These are phyloP conservation scores for Chlorodrepanis virens DNA, from an alignment of 2,113 vertebrate species.

Conservation along the genomic window DNA sequence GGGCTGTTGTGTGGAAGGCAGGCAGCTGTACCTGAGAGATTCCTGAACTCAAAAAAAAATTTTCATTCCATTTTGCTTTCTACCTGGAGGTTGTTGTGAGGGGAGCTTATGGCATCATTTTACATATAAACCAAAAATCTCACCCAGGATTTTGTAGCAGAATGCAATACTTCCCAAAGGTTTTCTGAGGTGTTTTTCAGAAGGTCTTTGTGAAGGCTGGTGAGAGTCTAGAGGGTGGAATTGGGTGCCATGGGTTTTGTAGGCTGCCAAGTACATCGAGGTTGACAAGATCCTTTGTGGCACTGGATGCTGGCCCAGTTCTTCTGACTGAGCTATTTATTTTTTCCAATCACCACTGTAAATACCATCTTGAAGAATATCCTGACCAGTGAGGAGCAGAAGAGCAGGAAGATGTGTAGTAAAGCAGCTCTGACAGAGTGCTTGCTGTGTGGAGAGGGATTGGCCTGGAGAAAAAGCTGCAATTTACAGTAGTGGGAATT, in stretches of 20 bases:
- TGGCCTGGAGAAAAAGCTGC: not conserved
- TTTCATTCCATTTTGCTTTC: not conserved
- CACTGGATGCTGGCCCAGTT: not conserved
- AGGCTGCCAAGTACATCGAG: not conserved
- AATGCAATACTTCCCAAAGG: not conserved
- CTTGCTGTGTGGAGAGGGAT: not conserved
- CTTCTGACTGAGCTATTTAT: not conserved
- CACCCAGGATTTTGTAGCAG: not conserved
- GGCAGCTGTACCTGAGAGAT: not conserved
- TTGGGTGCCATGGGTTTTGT: accelerated
- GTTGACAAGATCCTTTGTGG: not conserved
- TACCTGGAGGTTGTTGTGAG: not conserved
- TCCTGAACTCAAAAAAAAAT: not conserved
- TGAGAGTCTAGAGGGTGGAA: not conserved
- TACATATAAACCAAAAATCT: not conserved
- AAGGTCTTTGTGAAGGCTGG: not conserved
- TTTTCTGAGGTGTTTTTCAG: not conserved
- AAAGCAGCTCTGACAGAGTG: not conserved
- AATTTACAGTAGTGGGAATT: slow-evolving; percentile 17
- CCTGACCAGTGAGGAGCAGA: not conserved
- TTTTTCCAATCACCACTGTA: not conserved
- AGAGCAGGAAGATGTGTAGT: not conserved
- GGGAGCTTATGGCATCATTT: not conserved
- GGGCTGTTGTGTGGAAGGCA: not conserved
- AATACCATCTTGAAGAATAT: not conserved